Conservation (phyloP, 2,797 vertebrate species). For the Sebastes miniatus region DNA sequence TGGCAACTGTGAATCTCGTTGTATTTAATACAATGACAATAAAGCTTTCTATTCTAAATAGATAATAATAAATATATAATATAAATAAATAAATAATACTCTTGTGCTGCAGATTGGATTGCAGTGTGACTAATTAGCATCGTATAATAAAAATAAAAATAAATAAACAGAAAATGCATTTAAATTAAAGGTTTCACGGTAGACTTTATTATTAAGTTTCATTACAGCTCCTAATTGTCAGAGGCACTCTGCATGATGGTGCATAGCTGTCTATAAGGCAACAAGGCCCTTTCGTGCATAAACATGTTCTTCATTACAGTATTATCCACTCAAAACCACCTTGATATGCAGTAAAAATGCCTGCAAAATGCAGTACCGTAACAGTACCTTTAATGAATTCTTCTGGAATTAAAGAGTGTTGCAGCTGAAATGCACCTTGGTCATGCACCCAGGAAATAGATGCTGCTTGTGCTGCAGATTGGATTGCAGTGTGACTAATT, state of each 20-base stretch:
- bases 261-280: slow-evolving; percentile 77
- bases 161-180: not conserved
- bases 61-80: no score
- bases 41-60: no score
- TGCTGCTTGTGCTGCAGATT: not conserved
- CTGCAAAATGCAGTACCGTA: slow-evolving; percentile 50
- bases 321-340: slow-evolving; percentile 54
- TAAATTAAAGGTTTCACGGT: slow-evolving; percentile 23
- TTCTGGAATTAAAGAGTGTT: slow-evolving; percentile 58
- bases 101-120: not conserved
- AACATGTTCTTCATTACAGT: slow-evolving; percentile 65
- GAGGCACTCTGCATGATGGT: slow-evolving; percentile 76
- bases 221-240: slow-evolving; percentile 69
- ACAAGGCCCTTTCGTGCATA: slow-evolving; percentile 72
- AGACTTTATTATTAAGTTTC: slow-evolving; percentile 69
- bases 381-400: slow-evolving; percentile 57
- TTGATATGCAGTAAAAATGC: slow-evolving; percentile 71
- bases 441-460: no score
- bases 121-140: not conserved
- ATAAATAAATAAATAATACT: no score
- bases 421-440: slow-evolving; percentile 52
- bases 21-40: no score
- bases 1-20: no score
- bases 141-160: not conserved
- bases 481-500: not conserved